Evolutionary conservation across 2,888 invertebrate genomes (phyloP), one percentile per base, ranked within the genome.

Genomic region (Drosophila testacea): DNA sequence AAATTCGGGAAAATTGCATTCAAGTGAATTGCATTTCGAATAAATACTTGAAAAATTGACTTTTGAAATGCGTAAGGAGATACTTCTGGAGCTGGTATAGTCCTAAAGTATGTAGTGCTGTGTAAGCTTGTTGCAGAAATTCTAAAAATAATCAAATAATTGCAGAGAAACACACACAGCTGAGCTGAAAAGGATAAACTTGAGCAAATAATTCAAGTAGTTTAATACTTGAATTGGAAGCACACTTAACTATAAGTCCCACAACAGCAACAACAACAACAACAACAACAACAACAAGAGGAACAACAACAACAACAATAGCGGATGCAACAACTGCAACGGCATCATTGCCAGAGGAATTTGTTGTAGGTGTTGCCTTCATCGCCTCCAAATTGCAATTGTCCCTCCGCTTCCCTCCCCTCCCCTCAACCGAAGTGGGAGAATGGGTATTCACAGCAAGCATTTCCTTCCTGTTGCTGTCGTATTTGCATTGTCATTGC

Each of bases 381-480:
- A 47, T 47, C 65, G 57, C 68, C 39, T 52, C 36, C 41, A 11
- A 59, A 55, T 51, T 59, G 50, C 57, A 55, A 59, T 72, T 59
- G 65, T 57, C 13, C 42, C 13, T 22, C 2, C 22, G 3, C 22
- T 22, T 3, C 22, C 2, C 22, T 22, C 22, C 22, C 22, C 22
- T 22, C 22, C 1, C 22, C 22, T 22, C 22, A 2, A 22, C 22
- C 22, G 22, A 22, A 22, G 22, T 22, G 22, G 22, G 34, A n/a
- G 34, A n/a, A 41, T 16, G 30, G 16, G 42, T 62, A 71, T 77
- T 77, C 64, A 79, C 48, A 77, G 44, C 67, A 69, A 61, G 39
- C 80, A 62, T 67, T 79, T 79, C 81, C 79, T 79, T 79, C 77
- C 74, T 73, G 83, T 63, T 54, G 48, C 52, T 22, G 16, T 13